A percentile compares a stretch with the other conserved stretches of the same genome.
Evolutionary conservation across 1,140 invertebrate species (phyloP).

Genomic region (Ostrea denselamellosa): DNA sequence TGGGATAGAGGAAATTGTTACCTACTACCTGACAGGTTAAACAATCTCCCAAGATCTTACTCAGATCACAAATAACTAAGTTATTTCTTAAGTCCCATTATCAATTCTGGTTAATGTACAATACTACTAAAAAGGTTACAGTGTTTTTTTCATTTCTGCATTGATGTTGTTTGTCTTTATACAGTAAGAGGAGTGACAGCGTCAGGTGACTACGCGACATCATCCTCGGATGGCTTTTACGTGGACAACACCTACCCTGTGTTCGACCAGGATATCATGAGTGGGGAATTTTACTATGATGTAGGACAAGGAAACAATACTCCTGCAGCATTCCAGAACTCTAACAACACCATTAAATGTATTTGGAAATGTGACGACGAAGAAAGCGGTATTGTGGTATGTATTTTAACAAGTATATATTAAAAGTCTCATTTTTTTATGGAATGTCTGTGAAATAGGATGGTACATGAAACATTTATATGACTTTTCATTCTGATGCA

Average conservation of each 20-base stretch:
- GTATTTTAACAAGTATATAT: background rate
- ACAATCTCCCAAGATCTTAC: no score
- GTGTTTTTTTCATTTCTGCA: background rate
- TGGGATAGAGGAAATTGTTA: background rate
- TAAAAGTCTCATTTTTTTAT: background rate
- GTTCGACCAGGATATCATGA: constrained; percentile 53
- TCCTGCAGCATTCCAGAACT: constrained; percentile 58
- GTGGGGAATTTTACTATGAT: constrained; percentile 60
- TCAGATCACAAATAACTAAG: background rate
- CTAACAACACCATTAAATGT: constrained; percentile 63
- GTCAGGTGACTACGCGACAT: constrained; percentile 51
- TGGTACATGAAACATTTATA: background rate
- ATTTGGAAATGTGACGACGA: constrained; percentile 61
- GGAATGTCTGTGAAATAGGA: background rate
- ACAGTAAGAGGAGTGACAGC: constrained; percentile 60
- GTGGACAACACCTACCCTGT: constrained; percentile 60
- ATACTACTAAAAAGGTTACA: background rate
- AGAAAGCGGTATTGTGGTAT: constrained; percentile 60
- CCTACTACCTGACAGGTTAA: constrained; percentile 57
- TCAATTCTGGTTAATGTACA: background rate
- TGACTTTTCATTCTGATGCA: background rate
- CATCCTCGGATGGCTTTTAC: constrained; percentile 61
- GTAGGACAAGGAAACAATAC: constrained; percentile 58
- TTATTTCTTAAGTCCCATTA: background rate
- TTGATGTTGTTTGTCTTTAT: background rate